Base-by-base conservation (phyloP, 2,888 invertebrate species). In the Stegophylla sp. region DNA sequence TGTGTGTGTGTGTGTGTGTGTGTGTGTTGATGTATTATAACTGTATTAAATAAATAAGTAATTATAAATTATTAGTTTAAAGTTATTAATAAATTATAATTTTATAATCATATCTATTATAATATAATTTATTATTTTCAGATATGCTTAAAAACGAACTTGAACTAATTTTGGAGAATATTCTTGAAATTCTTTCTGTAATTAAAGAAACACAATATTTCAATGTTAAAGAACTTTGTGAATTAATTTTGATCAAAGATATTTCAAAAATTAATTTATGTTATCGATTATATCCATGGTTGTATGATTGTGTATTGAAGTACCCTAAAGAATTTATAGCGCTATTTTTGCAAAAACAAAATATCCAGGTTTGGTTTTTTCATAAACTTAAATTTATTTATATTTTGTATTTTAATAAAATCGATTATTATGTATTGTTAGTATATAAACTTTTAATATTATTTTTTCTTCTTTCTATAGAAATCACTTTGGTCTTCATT, bases 171-270 rank as follows among this genome's bases (percentile, higher is more conserved):
- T 34, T 71, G 20, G 20, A 23, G 26, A 79, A 79, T n/a, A 63
- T 79, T 23, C 13, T 79, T n/a, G 61, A 63, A 61, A 41, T 23
- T 28, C 26, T 79, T 34, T 26, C 5, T 61, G 10, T 71, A 26
- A 12, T 63, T 13, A 23, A 7, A 51, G 48, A 43, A 43, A 26
- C 34, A 20, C 17, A 71, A 7, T 79, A 61, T 51, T 23, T 17
- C 41, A 59, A 79, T 61, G 23, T 61, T 12, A 20, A 71, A 79
- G 71, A 51, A n/a, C 61, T 79, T 0, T 79, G 61, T 71, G 61
- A 79, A 71, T 23, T 63, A 34, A 63, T 79, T 71, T 71, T 79
- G n/a, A 71, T 71, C 51, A 41, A 48, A 41, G n/a, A 34, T n/a
- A 51, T 23, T 41, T 45, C 61, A 41, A 61, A 51, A 34, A 61